Evolutionary conservation across 2,113 vertebrate species (phyloP).

Genomic region (Falcunculus frontatus): DNA sequence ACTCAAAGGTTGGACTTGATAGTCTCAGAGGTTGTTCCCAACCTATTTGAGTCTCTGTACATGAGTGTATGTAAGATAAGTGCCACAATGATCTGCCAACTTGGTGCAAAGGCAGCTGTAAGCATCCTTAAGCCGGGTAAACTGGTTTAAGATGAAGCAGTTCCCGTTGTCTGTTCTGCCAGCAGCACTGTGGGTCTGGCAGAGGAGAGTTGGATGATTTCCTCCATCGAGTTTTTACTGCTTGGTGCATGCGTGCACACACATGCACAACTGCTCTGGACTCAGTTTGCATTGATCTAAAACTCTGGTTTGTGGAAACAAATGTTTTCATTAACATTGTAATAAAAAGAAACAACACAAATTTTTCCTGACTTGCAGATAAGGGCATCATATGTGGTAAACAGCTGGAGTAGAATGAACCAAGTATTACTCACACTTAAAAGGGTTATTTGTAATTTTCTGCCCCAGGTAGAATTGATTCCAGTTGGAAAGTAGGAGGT

Average conservation of each 20-base stretch:
- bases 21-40: background rate
- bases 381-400: background rate
- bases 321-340: background rate
- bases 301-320: background rate
- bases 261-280: background rate
- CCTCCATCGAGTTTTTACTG: background rate
- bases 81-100: background rate
- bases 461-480: background rate
- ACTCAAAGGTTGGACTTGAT: fast-evolving
- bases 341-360: background rate
- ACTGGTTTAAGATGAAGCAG: background rate
- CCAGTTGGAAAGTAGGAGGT: background rate
- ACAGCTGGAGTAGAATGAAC: background rate
- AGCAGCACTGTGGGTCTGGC: background rate
- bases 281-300: background rate
- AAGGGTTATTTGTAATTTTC: background rate
- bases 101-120: background rate
- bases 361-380: background rate
- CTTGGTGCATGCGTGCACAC: background rate
- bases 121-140: background rate
- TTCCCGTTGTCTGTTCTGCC: background rate
- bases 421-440: background rate
- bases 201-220: background rate
- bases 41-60: background rate
- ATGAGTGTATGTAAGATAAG: background rate